Evolutionary conservation across 2,113 vertebrate species (phyloP).

Genomic region (Pardalotus punctatus): DNA sequence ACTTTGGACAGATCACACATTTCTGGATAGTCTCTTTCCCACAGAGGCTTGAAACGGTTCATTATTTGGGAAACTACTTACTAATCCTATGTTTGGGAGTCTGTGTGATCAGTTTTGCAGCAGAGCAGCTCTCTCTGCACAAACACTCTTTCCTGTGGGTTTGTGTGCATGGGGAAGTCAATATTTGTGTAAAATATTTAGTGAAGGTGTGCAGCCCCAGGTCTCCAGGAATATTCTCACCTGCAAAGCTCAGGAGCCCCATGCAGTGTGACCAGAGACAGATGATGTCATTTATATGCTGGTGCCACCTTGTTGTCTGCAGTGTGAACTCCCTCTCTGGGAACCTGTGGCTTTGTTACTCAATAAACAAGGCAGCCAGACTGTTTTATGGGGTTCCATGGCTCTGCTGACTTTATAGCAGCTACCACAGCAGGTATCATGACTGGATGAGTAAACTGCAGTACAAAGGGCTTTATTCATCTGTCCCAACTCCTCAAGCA

Average conservation of each 20-base stretch:
- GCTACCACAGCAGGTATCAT: background rate
- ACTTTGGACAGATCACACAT: background rate
- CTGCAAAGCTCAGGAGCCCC: background rate
- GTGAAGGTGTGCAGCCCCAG: constrained; percentile 48
- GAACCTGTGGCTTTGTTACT: background rate
- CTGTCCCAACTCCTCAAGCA: background rate
- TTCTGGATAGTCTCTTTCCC: constrained; percentile 11
- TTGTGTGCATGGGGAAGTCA: constrained; percentile 53
- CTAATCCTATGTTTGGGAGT: background rate
- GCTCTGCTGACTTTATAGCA: background rate
- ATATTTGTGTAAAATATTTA: constrained; percentile 71
- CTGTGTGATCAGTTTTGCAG: background rate
- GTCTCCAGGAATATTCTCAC: constrained; percentile 34
- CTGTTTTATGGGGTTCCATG: background rate
- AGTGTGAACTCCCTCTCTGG: background rate
- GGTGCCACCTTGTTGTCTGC: background rate
- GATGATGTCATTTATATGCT: background rate
- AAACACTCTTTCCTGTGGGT: constrained; percentile 17
- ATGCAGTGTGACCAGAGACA: background rate
- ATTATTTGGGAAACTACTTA: constrained; percentile 40
- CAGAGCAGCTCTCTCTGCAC: background rate
- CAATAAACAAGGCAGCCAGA: background rate
- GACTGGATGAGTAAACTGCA: background rate
- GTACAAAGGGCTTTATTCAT: background rate
- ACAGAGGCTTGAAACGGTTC: background rate